Conservation (phyloP, 2,888 invertebrate species). For the Zootermopsis nevadensis region DNA sequence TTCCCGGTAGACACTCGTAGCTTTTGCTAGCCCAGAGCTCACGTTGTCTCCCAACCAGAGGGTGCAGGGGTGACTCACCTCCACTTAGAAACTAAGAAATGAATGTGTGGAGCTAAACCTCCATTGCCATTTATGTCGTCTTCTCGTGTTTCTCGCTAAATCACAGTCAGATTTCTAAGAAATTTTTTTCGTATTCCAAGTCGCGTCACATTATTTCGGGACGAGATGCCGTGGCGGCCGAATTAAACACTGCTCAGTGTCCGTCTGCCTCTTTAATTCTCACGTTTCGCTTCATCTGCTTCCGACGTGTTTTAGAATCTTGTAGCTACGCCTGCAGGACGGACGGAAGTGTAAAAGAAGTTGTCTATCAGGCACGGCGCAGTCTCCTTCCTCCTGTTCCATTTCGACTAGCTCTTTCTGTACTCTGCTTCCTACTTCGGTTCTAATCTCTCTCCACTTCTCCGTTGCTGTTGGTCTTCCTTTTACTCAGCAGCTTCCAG, state of each 20-base stretch:
- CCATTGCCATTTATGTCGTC: too few species aligned
- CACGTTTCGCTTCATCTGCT: neutral
- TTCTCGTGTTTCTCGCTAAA: too few species aligned
- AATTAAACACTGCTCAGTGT: neutral
- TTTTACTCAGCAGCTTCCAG: neutral
- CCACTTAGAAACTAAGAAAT: too few species aligned
- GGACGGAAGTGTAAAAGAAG: neutral
- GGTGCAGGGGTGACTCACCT: too few species aligned
- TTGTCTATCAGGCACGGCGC: neutral
- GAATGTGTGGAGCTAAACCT: too few species aligned
- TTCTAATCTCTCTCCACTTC: neutral
- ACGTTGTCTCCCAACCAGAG: too few species aligned
- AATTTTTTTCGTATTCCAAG: too few species aligned
- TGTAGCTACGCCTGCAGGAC: neutral
- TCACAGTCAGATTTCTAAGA: too few species aligned
- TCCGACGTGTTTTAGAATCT: neutral
- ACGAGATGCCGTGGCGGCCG: too few species aligned
- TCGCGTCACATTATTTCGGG: too few species aligned
- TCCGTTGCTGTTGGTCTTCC: neutral
- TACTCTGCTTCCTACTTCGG: neutral
- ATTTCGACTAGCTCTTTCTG: conserved; percentile 3
- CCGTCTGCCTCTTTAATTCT: neutral
- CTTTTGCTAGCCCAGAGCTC: too few species aligned
- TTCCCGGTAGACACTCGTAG: too few species aligned
- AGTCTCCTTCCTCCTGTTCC: neutral